These are phyloP conservation scores for Momotus momota DNA, from an alignment of 2,797 vertebrate species.

Conservation along the genomic window DNA sequence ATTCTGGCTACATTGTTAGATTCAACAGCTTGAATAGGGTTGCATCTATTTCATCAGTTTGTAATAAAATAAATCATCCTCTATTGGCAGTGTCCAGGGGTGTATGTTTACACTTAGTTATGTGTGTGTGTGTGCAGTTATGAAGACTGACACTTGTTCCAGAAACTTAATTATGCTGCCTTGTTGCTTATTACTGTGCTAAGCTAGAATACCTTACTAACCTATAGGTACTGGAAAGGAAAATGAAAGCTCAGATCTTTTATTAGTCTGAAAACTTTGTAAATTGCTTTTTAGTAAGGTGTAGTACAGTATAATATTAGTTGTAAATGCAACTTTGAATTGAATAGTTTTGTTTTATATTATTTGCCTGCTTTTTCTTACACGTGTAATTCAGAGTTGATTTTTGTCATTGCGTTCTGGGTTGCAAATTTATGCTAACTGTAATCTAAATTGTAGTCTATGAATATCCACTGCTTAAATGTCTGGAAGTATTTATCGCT, in stretches of 20 bases:
- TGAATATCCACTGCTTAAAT: not conserved
- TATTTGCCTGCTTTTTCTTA: not conserved
- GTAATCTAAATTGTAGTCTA: not conserved
- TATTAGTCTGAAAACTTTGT: not conserved
- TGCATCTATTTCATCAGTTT: not conserved
- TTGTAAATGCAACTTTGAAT: not conserved
- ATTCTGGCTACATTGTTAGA: not conserved
- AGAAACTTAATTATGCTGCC: not conserved
- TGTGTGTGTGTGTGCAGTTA: not conserved
- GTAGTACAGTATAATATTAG: not conserved
- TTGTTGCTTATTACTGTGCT: not conserved
- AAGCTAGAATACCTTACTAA: accelerated
- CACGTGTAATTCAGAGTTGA: not conserved
- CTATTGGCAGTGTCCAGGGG: not conserved
- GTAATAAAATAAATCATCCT: not conserved
- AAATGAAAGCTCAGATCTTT: not conserved
- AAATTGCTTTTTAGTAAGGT: not conserved
- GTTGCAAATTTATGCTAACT: not conserved
- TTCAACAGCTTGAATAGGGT: not conserved
- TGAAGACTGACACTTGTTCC: not conserved
- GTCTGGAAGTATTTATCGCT: not conserved
- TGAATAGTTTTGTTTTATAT: not conserved
- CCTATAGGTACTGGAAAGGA: not conserved
- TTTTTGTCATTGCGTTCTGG: not conserved
- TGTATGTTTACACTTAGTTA: not conserved